Evolutionary conservation across 1,140 invertebrate species (phyloP).

Genomic region (Drosophila teissieri): DNA sequence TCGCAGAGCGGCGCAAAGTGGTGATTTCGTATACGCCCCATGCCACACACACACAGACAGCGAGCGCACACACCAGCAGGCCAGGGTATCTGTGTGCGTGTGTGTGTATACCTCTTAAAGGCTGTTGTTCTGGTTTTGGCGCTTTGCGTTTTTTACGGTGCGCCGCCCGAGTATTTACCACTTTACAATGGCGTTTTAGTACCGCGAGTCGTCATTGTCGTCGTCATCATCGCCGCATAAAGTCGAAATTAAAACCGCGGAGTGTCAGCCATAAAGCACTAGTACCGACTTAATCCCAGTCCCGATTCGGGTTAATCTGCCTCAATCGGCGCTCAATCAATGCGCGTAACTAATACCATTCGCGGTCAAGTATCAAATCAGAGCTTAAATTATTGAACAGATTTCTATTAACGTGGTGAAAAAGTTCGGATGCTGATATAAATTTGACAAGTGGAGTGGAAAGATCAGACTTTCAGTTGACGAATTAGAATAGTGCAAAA

Average conservation of each 20-base stretch:
- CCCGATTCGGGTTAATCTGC: constrained; percentile 56
- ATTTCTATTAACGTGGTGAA: constrained; percentile 9
- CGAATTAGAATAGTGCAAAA: constrained; percentile 19
- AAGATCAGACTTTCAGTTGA: not conserved
- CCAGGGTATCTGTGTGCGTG: constrained; percentile 24
- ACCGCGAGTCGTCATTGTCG: constrained; percentile 81
- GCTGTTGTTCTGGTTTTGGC: constrained; percentile 81
- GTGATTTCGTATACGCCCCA: constrained; percentile 71
- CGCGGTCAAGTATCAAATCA: constrained; percentile 21
- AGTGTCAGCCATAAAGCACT: constrained; percentile 79
- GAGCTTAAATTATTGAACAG: not conserved
- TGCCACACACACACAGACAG: constrained; percentile 2
- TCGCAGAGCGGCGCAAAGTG: constrained; percentile 65
- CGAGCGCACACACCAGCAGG: constrained; percentile 11
- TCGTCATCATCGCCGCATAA: constrained; percentile 82
- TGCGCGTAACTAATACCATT: constrained; percentile 19
- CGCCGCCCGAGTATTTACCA: constrained; percentile 83
- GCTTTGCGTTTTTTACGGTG: constrained; percentile 81
- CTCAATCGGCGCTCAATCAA: constrained; percentile 33
- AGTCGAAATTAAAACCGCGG: constrained; percentile 82
- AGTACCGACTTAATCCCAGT: constrained; percentile 60
- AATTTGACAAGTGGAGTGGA: constrained; percentile 8
- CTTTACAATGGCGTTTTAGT: constrained; percentile 83
- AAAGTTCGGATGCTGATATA: constrained; percentile 1
- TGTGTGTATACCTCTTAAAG: constrained; percentile 64